Percentiles rank a stretch among this genome's conserved stretches.
phyloP scores from a whole-genome alignment of 2,113 vertebrate genomes.

The Aythya baeri region DNA sequence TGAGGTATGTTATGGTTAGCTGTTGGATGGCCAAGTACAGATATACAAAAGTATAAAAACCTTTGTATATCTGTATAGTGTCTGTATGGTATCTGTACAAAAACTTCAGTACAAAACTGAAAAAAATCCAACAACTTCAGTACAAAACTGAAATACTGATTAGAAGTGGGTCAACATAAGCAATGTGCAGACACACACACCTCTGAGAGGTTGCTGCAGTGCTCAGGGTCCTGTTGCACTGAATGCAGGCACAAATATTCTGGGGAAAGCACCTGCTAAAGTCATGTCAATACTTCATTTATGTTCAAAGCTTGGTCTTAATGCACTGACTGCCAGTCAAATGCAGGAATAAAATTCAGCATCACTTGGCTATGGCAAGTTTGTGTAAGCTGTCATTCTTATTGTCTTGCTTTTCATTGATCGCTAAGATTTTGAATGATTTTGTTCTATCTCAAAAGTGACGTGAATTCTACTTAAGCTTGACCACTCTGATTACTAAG shows the following conservation, averaged over 20 bases:
- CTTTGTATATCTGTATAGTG: too few species aligned
- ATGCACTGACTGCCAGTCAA: background rate
- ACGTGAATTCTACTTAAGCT: background rate
- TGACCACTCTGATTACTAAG: background rate
- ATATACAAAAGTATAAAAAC: background rate
- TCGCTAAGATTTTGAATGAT: background rate
- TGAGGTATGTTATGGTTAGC: background rate
- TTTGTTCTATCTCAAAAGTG: background rate
- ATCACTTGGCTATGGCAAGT: background rate
- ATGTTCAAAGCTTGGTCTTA: background rate
- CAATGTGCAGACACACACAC: accelerated
- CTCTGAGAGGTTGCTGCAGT: background rate
- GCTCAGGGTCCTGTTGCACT: background rate
- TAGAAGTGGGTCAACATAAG: background rate
- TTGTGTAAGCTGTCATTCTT: background rate
- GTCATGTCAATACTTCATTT: background rate
- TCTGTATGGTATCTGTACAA: too few species aligned
- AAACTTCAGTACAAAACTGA: too few species aligned
- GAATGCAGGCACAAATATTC: background rate
- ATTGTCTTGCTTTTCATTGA: background rate
- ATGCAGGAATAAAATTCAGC: background rate
- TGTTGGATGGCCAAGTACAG: background rate
- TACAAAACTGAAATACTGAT: background rate
- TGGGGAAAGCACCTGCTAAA: background rate
- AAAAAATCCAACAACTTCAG: background rate